These are phyloP conservation scores for Atrichornis clamosus DNA, from an alignment of 2,113 vertebrate genomes.

Conservation along the genomic window DNA sequence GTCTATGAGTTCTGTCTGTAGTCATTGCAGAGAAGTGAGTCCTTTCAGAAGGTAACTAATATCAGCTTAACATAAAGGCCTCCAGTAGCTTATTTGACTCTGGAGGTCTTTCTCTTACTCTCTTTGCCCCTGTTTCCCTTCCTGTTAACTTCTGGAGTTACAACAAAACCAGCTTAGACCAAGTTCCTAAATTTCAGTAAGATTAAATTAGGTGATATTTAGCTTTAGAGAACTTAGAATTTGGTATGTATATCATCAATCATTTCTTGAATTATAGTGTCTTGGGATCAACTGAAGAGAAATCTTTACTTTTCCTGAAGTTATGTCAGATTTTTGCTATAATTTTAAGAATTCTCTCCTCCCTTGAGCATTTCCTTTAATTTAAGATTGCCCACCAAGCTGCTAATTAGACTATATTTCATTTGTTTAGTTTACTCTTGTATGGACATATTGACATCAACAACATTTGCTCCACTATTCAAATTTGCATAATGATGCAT, in stretches of 20 bases:
- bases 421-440: constrained; percentile 28
- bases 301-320: neutral
- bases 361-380: neutral
- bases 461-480: neutral
- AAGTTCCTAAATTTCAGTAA: neutral
- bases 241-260: neutral
- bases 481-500: constrained; percentile 47
- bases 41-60: neutral
- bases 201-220: neutral
- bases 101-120: neutral
- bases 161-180: neutral
- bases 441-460: constrained; percentile 12
- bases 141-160: neutral
- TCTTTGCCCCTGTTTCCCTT: rapidly evolving
- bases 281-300: neutral
- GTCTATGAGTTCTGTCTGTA: neutral
- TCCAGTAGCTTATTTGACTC: neutral
- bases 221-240: neutral
- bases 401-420: constrained; percentile 43
- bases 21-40: neutral
- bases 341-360: neutral
- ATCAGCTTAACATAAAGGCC: neutral
- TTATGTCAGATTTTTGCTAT: neutral
- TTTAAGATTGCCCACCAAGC: neutral
- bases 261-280: neutral